Evolutionary conservation across 2,888 invertebrate genomes (phyloP).

Genomic region (Leptodirus hochenwartii): DNA sequence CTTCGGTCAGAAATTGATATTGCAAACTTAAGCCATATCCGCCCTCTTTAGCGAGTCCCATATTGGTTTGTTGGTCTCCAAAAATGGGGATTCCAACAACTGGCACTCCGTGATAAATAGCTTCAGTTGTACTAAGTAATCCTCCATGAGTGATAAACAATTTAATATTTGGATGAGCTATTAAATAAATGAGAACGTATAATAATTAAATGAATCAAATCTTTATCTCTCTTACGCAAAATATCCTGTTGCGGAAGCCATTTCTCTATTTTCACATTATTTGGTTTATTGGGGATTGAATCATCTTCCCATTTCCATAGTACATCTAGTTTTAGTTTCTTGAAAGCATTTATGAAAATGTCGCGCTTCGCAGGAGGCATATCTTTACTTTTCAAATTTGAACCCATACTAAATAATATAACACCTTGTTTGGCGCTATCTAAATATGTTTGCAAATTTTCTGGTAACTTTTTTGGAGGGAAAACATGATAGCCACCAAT

Average conservation of each 20-base stretch:
- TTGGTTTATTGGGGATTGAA: slow-evolving; percentile 20
- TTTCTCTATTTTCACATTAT: slow-evolving; percentile 25
- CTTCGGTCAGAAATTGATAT: slow-evolving; percentile 19
- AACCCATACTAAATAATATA: slow-evolving; percentile 40
- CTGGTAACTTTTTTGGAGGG: too few relatives aligned
- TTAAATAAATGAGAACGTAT: too few relatives aligned
- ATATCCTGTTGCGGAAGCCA: slow-evolving; percentile 28
- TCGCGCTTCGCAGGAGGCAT: slow-evolving; percentile 31
- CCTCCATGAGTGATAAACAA: slow-evolving; percentile 38
- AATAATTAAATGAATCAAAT: neutral
- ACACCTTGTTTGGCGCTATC: slow-evolving; percentile 34
- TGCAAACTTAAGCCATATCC: slow-evolving; percentile 26
- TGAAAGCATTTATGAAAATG: slow-evolving; percentile 36
- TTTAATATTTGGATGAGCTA: slow-evolving; percentile 35
- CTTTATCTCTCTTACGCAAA: slow-evolving; percentile 11
- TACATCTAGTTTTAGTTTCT: slow-evolving; percentile 33
- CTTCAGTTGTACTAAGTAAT: slow-evolving; percentile 28
- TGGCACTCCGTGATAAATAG: slow-evolving; percentile 29
- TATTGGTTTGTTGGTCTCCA: slow-evolving; percentile 31
- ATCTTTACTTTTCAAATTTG: slow-evolving; percentile 35
- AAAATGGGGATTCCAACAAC: slow-evolving; percentile 32
- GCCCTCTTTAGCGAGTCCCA: slow-evolving; percentile 23
- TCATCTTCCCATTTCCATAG: slow-evolving; percentile 34
- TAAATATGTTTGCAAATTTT: slow-evolving; percentile 32
- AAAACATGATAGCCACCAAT: too few relatives aligned